Evolutionary conservation across 2,888 invertebrate species (phyloP).

Genomic region (Tinea semifulvella): DNA sequence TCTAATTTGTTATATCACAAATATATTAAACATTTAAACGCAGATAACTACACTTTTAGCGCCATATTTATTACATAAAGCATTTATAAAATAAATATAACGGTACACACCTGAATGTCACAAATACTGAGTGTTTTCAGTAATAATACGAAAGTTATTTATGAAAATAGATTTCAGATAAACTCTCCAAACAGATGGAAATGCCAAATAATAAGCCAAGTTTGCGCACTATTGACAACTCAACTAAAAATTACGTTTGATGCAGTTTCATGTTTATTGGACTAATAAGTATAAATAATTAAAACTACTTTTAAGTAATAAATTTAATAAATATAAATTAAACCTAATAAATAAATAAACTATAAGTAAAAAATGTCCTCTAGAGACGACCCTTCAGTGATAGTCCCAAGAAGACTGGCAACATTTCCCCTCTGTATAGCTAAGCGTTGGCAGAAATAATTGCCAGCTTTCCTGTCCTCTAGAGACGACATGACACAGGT

Average conservation of each 20-base stretch:
- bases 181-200: conserved; percentile 52
- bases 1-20: conserved; percentile 3
- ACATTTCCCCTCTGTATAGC: too few species aligned
- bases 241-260: conserved; percentile 18
- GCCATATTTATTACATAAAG: neutral
- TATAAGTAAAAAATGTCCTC: too few species aligned
- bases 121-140: conserved; percentile 1
- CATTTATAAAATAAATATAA: neutral
- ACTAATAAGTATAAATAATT: too few species aligned
- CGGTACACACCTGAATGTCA: neutral
- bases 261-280: too few species aligned
- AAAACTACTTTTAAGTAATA: too few species aligned
- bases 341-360: too few species aligned
- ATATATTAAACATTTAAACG: neutral
- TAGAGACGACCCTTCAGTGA: too few species aligned
- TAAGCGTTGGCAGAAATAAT: too few species aligned
- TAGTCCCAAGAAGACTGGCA: too few species aligned
- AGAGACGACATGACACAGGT: too few species aligned
- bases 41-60: neutral
- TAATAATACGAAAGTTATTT: neutral
- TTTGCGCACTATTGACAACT: conserved; percentile 34
- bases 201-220: conserved; percentile 13
- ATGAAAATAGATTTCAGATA: conserved; percentile 38
- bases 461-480: too few species aligned
- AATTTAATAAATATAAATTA: too few species aligned